Conservation (phyloP, 2,888 invertebrate genomes). For the Metalampra italica region DNA sequence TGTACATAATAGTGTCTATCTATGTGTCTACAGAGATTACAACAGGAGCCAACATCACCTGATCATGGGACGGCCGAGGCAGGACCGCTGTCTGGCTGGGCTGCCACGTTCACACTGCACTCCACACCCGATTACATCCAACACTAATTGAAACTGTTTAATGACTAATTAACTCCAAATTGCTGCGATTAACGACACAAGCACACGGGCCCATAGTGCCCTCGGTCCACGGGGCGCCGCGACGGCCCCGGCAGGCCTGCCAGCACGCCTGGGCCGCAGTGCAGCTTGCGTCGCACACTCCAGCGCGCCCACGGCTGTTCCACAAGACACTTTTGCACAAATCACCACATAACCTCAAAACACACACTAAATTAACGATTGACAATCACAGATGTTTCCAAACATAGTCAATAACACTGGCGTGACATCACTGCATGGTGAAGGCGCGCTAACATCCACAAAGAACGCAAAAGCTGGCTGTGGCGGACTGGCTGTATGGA, state of each 20-base stretch:
- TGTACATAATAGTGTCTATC: not conserved
- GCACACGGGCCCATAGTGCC: not conserved
- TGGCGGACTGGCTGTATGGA: constrained; percentile 52
- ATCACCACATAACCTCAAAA: constrained; percentile 72
- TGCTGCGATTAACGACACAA: constrained; percentile 1
- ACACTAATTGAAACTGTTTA: constrained; percentile 29
- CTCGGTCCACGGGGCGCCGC: no score
- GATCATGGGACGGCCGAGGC: constrained; percentile 14
- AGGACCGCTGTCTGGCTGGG: not conserved
- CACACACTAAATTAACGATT: constrained; percentile 44
- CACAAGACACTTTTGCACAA: constrained; percentile 17
- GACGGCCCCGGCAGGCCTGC: no score
- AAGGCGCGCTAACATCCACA: constrained; percentile 47
- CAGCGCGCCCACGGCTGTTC: not conserved
- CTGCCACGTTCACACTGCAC: constrained; percentile 12
- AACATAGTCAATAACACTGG: constrained; percentile 36
- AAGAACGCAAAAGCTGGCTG: constrained; percentile 52
- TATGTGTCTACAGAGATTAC: not conserved
- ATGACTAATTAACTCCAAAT: constrained; percentile 25
- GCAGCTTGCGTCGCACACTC: not conserved
- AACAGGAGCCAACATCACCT: constrained; percentile 20
- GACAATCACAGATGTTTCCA: constrained; percentile 66
- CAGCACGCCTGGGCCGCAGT: no score
- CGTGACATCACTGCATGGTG: constrained; percentile 53
- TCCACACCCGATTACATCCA: constrained; percentile 27